Evolutionary conservation across 2,113 vertebrate genomes (phyloP).

Genomic region (Terrapene triunguis): DNA sequence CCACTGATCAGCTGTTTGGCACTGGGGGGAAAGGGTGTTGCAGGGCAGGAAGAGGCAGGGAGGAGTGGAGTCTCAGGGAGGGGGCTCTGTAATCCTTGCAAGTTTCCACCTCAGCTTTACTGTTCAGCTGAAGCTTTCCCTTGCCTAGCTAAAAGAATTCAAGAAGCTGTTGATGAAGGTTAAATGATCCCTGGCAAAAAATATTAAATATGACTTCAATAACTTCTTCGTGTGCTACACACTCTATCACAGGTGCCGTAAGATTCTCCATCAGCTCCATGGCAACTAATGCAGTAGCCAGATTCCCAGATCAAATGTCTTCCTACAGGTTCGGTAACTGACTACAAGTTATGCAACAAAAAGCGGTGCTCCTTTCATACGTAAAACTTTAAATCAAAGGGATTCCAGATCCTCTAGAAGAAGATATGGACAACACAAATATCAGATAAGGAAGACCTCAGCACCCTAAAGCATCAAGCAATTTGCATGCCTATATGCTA

Average conservation of each 20-base stretch:
- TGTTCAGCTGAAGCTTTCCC: not conserved
- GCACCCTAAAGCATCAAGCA: not conserved
- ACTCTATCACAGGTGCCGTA: not conserved
- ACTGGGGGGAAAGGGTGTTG: no score
- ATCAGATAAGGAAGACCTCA: not conserved
- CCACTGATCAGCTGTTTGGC: no score
- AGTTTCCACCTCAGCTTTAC: not conserved
- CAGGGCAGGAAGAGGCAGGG: no score
- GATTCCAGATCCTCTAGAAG: not conserved
- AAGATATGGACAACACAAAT: constrained; percentile 23
- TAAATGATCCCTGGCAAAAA: not conserved
- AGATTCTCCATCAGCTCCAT: not conserved
- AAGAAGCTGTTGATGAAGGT: not conserved
- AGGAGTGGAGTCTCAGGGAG: no score
- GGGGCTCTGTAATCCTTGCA: not conserved
- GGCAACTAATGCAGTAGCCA: not conserved
- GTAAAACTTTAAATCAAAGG: constrained; percentile 33
- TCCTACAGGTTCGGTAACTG: not conserved
- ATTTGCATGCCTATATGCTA: not conserved
- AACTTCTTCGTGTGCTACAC: not conserved
- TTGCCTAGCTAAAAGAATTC: not conserved
- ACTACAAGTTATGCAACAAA: not conserved
- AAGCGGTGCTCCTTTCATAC: constrained; percentile 1
- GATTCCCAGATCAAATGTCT: not conserved
- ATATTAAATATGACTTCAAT: not conserved